Evolutionary conservation across 2,113 vertebrate genomes (phyloP).

Genomic region (Petromus typicus): DNA sequence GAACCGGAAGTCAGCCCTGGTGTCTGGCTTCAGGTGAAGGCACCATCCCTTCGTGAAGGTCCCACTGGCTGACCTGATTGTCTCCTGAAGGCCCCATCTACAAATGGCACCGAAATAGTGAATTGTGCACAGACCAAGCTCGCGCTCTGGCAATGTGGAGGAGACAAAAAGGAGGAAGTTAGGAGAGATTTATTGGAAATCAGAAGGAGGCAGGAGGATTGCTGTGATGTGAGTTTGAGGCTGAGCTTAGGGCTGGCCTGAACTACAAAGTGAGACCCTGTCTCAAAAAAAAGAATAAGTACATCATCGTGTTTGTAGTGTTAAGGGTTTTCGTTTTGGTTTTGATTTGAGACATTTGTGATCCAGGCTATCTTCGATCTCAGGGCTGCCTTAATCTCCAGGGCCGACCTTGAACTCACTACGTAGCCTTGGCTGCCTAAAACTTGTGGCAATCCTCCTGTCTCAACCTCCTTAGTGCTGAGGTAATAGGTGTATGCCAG

Average conservation of each 20-base stretch:
- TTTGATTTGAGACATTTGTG: not conserved
- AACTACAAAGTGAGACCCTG: too few species aligned
- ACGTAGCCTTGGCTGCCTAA: too few species aligned
- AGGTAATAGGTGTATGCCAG: not conserved
- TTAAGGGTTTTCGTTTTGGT: not conserved
- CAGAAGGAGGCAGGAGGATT: not conserved
- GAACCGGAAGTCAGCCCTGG: not conserved
- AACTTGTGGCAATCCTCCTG: not conserved
- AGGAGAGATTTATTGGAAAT: not conserved
- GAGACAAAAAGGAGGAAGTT: not conserved
- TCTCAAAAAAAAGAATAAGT: not conserved
- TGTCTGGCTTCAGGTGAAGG: not conserved
- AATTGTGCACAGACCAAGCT: not conserved
- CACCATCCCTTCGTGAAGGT: not conserved
- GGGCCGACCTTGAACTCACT: not conserved
- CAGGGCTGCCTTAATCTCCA: too few species aligned
- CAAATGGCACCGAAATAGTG: not conserved
- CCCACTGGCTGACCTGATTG: not conserved
- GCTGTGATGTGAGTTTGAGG: too few species aligned
- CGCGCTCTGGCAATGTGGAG: not conserved
- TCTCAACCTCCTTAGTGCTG: not conserved
- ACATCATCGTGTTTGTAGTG: not conserved
- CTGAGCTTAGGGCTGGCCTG: too few species aligned
- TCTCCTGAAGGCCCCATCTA: not conserved
- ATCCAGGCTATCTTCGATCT: not conserved